A percentile compares a stretch with the other conserved stretches of the same genome.
These are phyloP conservation scores for Glaucidium brasilianum DNA, from an alignment of 2,113 vertebrate genomes.

Conservation along the genomic window DNA sequence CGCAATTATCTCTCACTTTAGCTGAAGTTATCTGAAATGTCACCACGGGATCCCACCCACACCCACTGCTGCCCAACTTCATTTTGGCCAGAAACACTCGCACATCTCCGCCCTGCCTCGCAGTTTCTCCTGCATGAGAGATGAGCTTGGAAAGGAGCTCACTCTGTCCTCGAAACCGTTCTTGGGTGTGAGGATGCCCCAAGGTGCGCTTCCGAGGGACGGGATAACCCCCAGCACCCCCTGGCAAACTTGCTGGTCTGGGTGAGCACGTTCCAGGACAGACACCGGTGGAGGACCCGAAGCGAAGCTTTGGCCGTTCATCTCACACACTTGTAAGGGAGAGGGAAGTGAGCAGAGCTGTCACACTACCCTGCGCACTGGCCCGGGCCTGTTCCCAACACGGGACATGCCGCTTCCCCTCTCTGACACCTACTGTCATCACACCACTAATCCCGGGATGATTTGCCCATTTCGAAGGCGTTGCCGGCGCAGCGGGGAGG, in stretches of 20 bases:
- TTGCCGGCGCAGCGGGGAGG: background rate
- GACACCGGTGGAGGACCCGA: accelerated
- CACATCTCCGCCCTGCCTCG: accelerated
- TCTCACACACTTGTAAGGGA: background rate
- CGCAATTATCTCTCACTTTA: slow-evolving; percentile 5
- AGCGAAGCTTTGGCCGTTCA: background rate
- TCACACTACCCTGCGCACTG: accelerated
- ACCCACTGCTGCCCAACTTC: background rate
- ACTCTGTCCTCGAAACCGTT: accelerated
- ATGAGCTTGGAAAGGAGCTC: background rate
- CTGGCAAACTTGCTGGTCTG: background rate
- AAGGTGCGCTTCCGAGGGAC: accelerated
- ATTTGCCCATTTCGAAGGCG: background rate
- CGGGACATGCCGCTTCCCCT: accelerated
- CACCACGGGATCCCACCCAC: background rate
- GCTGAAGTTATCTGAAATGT: background rate
- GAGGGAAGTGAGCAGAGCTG: accelerated
- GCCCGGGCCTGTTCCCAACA: background rate
- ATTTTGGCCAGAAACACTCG: background rate
- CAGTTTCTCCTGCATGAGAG: background rate
- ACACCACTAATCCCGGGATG: accelerated
- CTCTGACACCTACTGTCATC: background rate
- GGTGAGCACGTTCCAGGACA: accelerated
- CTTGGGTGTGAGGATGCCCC: accelerated
- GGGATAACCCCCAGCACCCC: background rate